phyloP scores from a whole-genome alignment of 2,888 invertebrate genomes.

The Epistrophella euchroma region DNA sequence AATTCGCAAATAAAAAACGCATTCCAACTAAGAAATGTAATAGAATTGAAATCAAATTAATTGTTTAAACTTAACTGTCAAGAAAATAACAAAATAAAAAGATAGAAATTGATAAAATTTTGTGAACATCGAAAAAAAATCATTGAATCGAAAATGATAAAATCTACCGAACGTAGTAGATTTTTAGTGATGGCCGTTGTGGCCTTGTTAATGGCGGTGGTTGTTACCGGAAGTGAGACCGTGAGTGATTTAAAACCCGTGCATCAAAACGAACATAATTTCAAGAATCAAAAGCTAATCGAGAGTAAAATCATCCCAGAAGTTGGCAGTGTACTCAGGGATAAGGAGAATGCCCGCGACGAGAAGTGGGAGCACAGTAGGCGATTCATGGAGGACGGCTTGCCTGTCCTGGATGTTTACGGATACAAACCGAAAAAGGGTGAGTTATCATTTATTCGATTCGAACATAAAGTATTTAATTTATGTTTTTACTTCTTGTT shows the following conservation, averaged over 20 bases:
- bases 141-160: conserved; percentile 55
- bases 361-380: conserved; percentile 82
- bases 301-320: conserved; percentile 83
- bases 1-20: conserved; percentile 63
- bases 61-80: not conserved
- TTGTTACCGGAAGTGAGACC: conserved; percentile 73
- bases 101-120: conserved; percentile 27
- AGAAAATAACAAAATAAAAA: not conserved
- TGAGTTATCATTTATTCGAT: conserved; percentile 75
- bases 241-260: conserved; percentile 65
- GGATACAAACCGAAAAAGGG: conserved; percentile 82
- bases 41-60: conserved; percentile 42
- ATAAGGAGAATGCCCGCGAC: conserved; percentile 78
- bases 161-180: conserved; percentile 65
- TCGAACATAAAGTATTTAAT: conserved; percentile 8
- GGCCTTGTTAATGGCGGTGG: conserved; percentile 43
- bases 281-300: conserved; percentile 82
- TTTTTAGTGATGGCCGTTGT: conserved; percentile 56
- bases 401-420: conserved; percentile 82
- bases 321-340: conserved; percentile 74
- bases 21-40: conserved; percentile 62
- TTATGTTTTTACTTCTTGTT: not conserved
- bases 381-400: conserved; percentile 82
- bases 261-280: conserved; percentile 80
- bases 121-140: conserved; percentile 24